Evolutionary conservation across 2,113 vertebrate species (phyloP).

Genomic region (Muntiacus muntjak): DNA sequence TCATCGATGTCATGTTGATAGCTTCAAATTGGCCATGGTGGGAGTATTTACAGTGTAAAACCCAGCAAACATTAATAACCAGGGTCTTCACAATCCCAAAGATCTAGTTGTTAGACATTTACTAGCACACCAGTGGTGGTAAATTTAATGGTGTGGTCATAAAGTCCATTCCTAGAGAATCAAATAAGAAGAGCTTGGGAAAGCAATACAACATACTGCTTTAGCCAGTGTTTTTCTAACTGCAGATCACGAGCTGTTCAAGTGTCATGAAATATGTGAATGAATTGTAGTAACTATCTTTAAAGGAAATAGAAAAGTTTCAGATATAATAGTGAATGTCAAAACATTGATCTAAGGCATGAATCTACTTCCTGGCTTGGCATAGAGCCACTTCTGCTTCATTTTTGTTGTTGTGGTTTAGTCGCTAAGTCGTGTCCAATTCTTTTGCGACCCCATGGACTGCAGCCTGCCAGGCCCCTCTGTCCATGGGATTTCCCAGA

Average conservation of each 20-base stretch:
- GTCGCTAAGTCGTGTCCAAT: not conserved
- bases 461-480: not conserved
- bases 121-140: not conserved
- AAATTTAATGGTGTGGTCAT: not conserved
- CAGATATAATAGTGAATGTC: not conserved
- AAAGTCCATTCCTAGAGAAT: not conserved
- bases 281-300: not conserved
- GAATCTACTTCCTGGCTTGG: not conserved
- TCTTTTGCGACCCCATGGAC: not conserved
- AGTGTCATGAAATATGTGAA: not conserved
- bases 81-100: not conserved
- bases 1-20: not conserved
- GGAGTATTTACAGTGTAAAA: conserved; percentile 12
- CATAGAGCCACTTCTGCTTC: not conserved
- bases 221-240: not conserved
- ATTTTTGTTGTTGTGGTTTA: not conserved
- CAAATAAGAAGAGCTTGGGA: not conserved
- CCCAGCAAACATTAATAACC: not conserved
- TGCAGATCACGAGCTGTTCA: not conserved
- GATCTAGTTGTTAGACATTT: conserved; percentile 6
- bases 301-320: not conserved
- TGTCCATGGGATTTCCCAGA: not conserved
- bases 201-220: not conserved
- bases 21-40: not conserved
- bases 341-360: not conserved